Evolutionary conservation across 2,888 invertebrate species (phyloP).

Genomic region (Athalia circularis): DNA sequence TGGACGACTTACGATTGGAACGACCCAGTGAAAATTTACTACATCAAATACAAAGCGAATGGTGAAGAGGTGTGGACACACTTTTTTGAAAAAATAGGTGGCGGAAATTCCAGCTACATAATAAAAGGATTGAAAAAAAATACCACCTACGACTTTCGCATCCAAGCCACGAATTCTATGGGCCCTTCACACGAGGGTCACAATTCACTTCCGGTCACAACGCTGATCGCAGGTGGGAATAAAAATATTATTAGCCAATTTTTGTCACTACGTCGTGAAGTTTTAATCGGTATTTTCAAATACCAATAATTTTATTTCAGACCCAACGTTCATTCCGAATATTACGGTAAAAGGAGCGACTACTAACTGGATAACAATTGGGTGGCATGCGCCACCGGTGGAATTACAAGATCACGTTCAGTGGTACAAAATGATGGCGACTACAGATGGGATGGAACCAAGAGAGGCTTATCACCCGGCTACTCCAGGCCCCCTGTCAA

Average conservation of each 20-base stretch:
- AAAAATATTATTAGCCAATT: neutral
- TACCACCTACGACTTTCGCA: conserved; percentile 81
- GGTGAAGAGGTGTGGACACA: conserved; percentile 78
- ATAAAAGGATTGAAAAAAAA: conserved; percentile 80
- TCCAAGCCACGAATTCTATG: conserved; percentile 81
- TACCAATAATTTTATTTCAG: conserved; percentile 65
- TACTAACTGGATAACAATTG: conserved; percentile 86
- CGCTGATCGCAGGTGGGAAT: conserved; percentile 77
- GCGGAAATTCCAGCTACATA: conserved; percentile 82
- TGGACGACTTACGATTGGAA: conserved; percentile 90
- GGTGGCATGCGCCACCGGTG: conserved; percentile 83
- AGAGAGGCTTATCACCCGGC: conserved; percentile 80
- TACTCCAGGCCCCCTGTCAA: conserved; percentile 74
- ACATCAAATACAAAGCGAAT: conserved; percentile 77
- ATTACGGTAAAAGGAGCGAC: conserved; percentile 84
- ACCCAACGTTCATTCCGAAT: conserved; percentile 87
- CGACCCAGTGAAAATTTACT: conserved; percentile 79
- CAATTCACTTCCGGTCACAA: conserved; percentile 77
- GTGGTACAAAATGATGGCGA: conserved; percentile 83
- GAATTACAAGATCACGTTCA: conserved; percentile 83
- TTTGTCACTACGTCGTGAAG: neutral
- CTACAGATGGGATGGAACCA: conserved; percentile 66
- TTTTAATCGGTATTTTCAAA: too few species aligned
- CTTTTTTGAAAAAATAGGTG: conserved; percentile 78
- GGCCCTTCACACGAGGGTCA: conserved; percentile 78